Evolutionary conservation across 2,888 invertebrate species (phyloP).

Genomic region (Nephrotoma flavescens): DNA sequence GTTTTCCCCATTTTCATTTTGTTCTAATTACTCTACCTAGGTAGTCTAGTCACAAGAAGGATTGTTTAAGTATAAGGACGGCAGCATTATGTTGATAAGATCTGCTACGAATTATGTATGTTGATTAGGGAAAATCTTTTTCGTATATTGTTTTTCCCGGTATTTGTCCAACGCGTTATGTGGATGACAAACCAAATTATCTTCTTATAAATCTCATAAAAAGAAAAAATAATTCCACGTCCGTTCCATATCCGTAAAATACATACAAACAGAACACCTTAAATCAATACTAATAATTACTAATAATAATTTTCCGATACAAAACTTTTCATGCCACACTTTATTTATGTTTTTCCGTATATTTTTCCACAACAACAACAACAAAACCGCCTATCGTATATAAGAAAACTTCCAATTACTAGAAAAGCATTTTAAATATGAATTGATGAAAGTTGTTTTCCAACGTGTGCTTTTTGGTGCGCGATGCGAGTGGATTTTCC

Average conservation of each 20-base stretch:
- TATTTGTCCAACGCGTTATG: not conserved
- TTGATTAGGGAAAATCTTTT: not conserved
- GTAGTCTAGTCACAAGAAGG: not conserved
- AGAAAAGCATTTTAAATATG: not conserved
- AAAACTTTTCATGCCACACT: not conserved
- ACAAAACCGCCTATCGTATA: not conserved
- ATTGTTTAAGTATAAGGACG: not conserved
- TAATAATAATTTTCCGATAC: not conserved
- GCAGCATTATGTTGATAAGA: not conserved
- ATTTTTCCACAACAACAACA: not conserved
- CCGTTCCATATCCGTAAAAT: not conserved
- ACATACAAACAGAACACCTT: not conserved
- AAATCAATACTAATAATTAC: not conserved
- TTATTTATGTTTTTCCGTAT: not conserved
- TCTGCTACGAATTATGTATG: no score
- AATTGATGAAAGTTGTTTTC: not conserved
- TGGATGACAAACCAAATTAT: not conserved
- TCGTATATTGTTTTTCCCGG: not conserved
- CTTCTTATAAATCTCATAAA: not conserved
- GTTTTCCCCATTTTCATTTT: not conserved
- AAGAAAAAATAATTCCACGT: not conserved
- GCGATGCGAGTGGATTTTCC: not conserved
- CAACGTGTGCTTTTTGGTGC: not conserved
- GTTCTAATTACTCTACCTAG: not conserved
- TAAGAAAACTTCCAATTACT: not conserved